Conservation (phyloP, 2,888 invertebrate species). For the Parasteatoda lunata region DNA sequence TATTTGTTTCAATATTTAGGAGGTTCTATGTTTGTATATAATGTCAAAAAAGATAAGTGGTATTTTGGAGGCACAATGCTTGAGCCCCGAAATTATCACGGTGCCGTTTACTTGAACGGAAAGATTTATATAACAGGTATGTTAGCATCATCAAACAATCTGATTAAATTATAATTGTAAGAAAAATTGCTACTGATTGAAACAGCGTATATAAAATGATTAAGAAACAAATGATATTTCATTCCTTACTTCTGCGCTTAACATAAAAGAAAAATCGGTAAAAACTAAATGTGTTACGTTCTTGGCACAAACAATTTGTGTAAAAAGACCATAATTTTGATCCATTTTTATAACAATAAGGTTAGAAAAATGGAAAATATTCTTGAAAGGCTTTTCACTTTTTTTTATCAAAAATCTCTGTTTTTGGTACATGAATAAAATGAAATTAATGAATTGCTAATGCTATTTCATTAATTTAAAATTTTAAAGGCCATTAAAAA, state of each 20-base stretch:
- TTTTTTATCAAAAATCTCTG: too few species aligned
- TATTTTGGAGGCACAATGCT: slow-evolving; percentile 55
- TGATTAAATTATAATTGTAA: background rate
- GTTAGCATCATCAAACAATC: too few species aligned
- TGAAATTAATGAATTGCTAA: too few species aligned
- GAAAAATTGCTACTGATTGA: background rate
- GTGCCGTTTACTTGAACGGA: slow-evolving; percentile 47
- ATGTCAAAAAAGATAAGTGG: slow-evolving; percentile 48
- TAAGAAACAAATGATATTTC: background rate
- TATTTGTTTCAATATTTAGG: slow-evolving; percentile 19
- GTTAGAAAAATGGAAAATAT: background rate
- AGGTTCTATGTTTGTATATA: slow-evolving; percentile 50
- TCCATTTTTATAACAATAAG: background rate
- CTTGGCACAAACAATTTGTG: too few species aligned
- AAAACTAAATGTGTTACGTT: too few species aligned
- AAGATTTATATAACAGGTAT: slow-evolving; percentile 52
- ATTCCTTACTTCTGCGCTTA: background rate
- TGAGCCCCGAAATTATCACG: slow-evolving; percentile 57
- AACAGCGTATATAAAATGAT: background rate
- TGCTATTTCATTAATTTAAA: too few species aligned
- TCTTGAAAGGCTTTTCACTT: too few species aligned
- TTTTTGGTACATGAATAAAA: too few species aligned
- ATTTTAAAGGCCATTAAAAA: too few species aligned
- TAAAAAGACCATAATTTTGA: too few species aligned
- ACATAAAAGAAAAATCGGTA: background rate